These are phyloP conservation scores for Cheilinus undulatus DNA, from an alignment of 2,113 vertebrate genomes.

Conservation along the genomic window DNA sequence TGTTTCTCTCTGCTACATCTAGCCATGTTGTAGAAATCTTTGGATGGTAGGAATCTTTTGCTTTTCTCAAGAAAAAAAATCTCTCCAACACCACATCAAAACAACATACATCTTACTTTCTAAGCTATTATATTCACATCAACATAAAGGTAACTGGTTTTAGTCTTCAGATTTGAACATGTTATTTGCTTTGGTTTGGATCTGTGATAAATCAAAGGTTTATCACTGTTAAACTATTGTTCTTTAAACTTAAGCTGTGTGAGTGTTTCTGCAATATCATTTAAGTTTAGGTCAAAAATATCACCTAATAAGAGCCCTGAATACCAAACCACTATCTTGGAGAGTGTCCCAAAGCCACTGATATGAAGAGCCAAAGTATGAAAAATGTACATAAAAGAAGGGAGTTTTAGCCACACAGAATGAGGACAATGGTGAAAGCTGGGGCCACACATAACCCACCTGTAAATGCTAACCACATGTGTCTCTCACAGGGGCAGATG, in stretches of 20 bases:
- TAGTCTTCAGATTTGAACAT: too few species aligned
- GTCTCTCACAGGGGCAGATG: conserved; percentile 14
- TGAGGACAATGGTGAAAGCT: conserved; percentile 14
- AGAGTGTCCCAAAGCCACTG: background rate
- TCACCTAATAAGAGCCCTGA: background rate
- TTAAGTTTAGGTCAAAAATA: conserved; percentile 17
- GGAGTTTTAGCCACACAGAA: conserved; percentile 29
- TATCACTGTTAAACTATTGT: too few species aligned
- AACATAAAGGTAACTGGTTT: too few species aligned
- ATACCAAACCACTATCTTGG: conserved; percentile 12
- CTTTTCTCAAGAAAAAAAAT: too few species aligned
- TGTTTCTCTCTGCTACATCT: too few species aligned
- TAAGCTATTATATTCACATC: too few species aligned
- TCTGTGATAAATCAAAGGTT: too few species aligned
- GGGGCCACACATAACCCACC: conserved; percentile 29
- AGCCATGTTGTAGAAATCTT: too few species aligned
- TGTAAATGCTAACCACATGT: conserved; percentile 57
- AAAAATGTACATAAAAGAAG: conserved; percentile 1
- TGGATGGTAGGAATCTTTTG: too few species aligned
- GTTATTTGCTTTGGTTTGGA: too few species aligned
- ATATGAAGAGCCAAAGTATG: conserved; percentile 5
- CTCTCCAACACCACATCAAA: too few species aligned
- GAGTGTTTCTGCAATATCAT: background rate
- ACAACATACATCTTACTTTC: too few species aligned
- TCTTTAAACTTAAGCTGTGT: background rate